Evolutionary conservation across 2,797 vertebrate genomes (phyloP), one percentile per base, ranked within the genome.

Genomic region (Percopsis omiscomaycus): DNA sequence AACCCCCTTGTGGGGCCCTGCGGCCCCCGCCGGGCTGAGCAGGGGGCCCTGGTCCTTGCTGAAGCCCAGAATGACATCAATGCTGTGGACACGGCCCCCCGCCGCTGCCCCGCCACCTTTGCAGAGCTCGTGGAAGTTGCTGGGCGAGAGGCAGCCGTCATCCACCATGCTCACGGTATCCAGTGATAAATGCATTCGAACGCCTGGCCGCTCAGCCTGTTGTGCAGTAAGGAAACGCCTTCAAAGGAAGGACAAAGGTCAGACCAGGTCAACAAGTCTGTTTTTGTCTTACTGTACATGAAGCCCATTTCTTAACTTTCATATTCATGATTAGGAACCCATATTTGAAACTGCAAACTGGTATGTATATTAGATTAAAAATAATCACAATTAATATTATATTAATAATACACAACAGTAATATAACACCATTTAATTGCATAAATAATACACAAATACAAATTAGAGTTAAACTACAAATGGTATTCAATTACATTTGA

Each of bases 21-120:
- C 55, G 30, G 66, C 75, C 58, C 79, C 88, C 2, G 74, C 53
- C 1, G 87, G 78, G 78, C 82, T 88, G 48, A 93, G 84, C 76
- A 92, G 74, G 55, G 88, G 78, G 44, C 91, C 89, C 66, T 93
- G 92, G 71, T 94, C 92, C 84, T 93, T 92, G 61, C 89, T 93
- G 81, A 94, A 94, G 62, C 93, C 93, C 55, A 93, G 83, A 69
- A 94, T 94, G 82, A 93, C 92, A 77, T 93, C 92, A 42, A 93
- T 92, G 86, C 93, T 94, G 90, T 94, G 92, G 81, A 93, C 90
- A 3, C 85, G 91, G 55, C 90, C 85, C 29, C 90, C 91, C 3
- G 69, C 75, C 22, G 74, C 58, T 0, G 78, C 72, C 49, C 84
- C 89, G 50, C 89, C 90, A 27, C 86, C 87, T 86, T 93, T 94